Conservation (phyloP, 2,888 invertebrate genomes). For the Diachrysia chrysitis region DNA sequence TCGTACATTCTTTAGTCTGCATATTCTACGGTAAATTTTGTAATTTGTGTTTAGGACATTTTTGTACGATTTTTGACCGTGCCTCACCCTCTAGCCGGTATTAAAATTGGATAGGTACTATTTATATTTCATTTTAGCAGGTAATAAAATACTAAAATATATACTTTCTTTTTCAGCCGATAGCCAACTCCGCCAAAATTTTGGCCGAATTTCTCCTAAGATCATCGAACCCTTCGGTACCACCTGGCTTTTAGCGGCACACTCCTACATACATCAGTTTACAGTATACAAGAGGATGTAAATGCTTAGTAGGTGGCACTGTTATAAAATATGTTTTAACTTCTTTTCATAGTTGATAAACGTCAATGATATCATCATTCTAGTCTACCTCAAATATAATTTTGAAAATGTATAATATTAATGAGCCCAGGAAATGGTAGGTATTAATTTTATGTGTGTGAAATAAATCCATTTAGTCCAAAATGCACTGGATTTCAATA, state of each 20-base stretch:
- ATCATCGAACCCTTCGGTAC: not conserved
- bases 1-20: too few species aligned
- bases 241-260: constrained; percentile 15
- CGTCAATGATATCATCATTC: not conserved
- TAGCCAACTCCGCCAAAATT: not conserved
- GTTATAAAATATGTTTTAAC: too few species aligned
- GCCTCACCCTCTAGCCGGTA: too few species aligned
- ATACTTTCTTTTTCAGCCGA: not conserved
- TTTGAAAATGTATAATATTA: constrained; percentile 1
- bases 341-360: not conserved
- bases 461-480: not conserved
- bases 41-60: too few species aligned
- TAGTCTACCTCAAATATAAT: constrained; percentile 6
- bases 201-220: constrained; percentile 15
- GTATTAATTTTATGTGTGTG: not conserved
- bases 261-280: not conserved
- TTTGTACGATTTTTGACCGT: too few species aligned
- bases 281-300: not conserved
- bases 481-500: not conserved
- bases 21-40: too few species aligned
- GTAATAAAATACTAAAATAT: too few species aligned
- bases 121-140: too few species aligned
- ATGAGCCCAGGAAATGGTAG: not conserved
- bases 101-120: too few species aligned
- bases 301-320: not conserved